Evolutionary conservation across 2,113 vertebrate genomes (phyloP).

Genomic region (Clarias batrachus): DNA sequence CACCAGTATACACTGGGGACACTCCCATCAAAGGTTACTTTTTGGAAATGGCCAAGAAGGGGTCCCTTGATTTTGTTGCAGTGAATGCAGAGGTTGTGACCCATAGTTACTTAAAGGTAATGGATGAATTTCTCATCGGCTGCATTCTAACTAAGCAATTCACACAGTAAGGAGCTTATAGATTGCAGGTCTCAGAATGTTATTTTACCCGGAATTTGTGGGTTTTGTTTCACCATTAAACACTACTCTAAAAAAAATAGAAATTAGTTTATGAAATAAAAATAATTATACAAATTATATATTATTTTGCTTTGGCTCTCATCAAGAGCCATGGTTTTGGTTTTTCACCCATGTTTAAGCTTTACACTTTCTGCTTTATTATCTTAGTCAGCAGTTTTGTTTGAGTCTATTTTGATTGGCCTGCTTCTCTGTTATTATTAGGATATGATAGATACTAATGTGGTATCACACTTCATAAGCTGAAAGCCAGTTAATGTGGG

Average conservation of each 20-base stretch:
- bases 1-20: conserved; percentile 82
- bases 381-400: not conserved
- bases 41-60: conserved; percentile 86
- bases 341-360: not conserved
- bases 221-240: not conserved
- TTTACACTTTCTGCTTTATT: not conserved
- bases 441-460: not conserved
- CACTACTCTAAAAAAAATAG: not conserved
- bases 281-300: not conserved
- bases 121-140: not conserved
- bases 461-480: not conserved
- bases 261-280: not conserved
- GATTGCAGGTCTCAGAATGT: not conserved
- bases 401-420: not conserved
- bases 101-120: conserved; percentile 85
- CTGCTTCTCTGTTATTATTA: not conserved
- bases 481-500: not conserved
- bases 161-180: not conserved
- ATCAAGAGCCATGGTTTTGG: not conserved
- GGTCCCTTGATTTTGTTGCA: conserved; percentile 76
- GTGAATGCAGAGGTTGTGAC: conserved; percentile 74
- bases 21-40: conserved; percentile 83
- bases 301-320: not conserved
- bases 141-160: not conserved
- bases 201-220: not conserved